Evolutionary conservation across 1,140 invertebrate species (phyloP), one percentile per base, ranked within the genome.

Genomic region (Adelges cooleyi): DNA sequence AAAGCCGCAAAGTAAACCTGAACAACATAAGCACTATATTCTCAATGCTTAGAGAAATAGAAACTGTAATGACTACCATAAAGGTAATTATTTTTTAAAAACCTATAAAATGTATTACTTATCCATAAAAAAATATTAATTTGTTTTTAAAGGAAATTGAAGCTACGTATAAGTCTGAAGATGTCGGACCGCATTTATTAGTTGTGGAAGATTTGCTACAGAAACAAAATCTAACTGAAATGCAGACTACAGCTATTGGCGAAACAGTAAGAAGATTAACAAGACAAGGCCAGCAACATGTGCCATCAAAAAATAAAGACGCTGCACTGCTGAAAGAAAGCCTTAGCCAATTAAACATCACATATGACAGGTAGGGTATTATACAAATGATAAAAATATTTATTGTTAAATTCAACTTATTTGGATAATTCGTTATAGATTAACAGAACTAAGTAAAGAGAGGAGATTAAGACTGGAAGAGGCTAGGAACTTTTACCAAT

Each of bases 191-290:
- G 0, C 95, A 98, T 78, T 77, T 98, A 22, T 77, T 95, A 46
- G 93, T 86, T 23, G 92, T 95, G 2, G 94, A 98, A 74, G 92
- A 97, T 70, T 77, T 95, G 11, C 76, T 97, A 25, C 93, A 98
- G 71, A 92, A 93, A 69, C 94, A 98, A 73, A 87, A 85, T 50
- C 77, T 98, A 22, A 85, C 92, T 69, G 93, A 98, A 73, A 77
- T 95, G 50, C 92, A 97, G 75, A 84, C 93, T 0, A 87, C 86
- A 2, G 86, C 89, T 0, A 79, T 92, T 68, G 89, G 90, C 10
- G 90, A 94, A 72, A 87, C 83, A 9, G 83, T 90, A 36, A 78
- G 85, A 27, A 80, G 87, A 62, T 81, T 97, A 17, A 84, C 83
- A 59, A 80, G 89, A 33, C 84, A 88, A 71, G 77, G 80, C 3